phyloP scores from a whole-genome alignment of 2,888 invertebrate genomes.

The Ophion ventricosus region DNA sequence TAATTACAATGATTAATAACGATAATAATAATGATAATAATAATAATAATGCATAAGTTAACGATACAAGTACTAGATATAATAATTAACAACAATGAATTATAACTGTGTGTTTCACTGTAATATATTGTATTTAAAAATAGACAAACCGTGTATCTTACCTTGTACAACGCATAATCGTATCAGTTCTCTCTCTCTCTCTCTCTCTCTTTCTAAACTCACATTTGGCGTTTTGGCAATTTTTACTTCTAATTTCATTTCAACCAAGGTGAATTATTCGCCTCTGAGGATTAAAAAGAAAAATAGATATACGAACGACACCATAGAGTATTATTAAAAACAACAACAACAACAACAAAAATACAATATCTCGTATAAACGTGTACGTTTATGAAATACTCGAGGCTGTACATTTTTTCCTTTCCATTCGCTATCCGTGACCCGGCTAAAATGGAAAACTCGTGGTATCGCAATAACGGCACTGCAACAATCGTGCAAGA shows the following conservation, averaged over 20 bases:
- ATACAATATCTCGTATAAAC: slow-evolving; percentile 45
- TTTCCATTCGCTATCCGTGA: slow-evolving; percentile 36
- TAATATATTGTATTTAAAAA: slow-evolving; percentile 83
- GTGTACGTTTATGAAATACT: slow-evolving; percentile 67
- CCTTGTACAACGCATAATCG: slow-evolving; percentile 55
- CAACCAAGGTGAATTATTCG: slow-evolving; percentile 31
- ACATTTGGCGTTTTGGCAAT: slow-evolving; percentile 8
- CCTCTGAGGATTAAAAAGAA: slow-evolving; percentile 40
- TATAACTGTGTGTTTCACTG: slow-evolving; percentile 83
- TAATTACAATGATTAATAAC: slow-evolving; percentile 74
- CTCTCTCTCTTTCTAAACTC: slow-evolving; percentile 19
- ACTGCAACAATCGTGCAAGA: neutral
- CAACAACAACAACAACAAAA: slow-evolving; percentile 14
- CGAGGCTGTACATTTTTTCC: slow-evolving; percentile 64
- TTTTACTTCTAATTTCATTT: slow-evolving; percentile 33
- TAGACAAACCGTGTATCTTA: slow-evolving; percentile 68
- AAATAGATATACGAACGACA: slow-evolving; percentile 23
- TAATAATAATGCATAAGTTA: slow-evolving; percentile 68
- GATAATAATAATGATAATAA: slow-evolving; percentile 74
- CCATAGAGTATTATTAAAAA: slow-evolving; percentile 55
- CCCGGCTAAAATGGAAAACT: neutral
- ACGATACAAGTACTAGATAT: slow-evolving; percentile 76
- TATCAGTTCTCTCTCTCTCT: slow-evolving; percentile 42
- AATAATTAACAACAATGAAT: slow-evolving; percentile 82
- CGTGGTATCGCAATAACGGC: neutral